These are phyloP conservation scores for Phaedon cochleariae DNA, from an alignment of 2,888 invertebrate species.

Conservation along the genomic window DNA sequence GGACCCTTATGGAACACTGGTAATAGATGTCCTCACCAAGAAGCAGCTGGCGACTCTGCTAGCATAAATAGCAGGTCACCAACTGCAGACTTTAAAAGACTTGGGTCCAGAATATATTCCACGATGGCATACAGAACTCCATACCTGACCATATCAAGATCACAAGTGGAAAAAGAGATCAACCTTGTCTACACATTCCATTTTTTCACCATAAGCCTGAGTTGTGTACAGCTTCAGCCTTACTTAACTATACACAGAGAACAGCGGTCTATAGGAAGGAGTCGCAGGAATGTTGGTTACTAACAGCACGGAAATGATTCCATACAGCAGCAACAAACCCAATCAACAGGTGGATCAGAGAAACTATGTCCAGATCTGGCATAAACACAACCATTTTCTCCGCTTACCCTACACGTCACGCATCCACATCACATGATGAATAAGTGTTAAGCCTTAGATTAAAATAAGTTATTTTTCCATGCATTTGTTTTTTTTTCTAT, in stretches of 20 bases:
- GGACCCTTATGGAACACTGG: too few species aligned
- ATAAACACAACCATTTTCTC: conserved; percentile 30
- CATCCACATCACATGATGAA: conserved; percentile 22
- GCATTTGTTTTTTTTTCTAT: too few species aligned
- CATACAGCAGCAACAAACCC: conserved; percentile 27
- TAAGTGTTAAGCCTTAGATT: too few species aligned
- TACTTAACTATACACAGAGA: conserved; percentile 26
- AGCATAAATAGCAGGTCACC: conserved; percentile 39
- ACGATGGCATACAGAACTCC: neutral
- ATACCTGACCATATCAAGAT: conserved; percentile 7
- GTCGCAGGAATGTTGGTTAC: conserved; percentile 9
- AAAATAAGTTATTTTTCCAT: too few species aligned
- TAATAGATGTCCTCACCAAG: too few species aligned
- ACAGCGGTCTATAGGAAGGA: neutral
- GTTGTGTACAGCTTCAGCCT: conserved; percentile 32
- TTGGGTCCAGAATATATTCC: conserved; percentile 16
- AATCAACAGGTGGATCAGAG: conserved; percentile 40
- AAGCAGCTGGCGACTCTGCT: conserved; percentile 39
- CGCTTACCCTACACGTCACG: conserved; percentile 26
- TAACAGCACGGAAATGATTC: conserved; percentile 27
- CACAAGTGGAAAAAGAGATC: neutral
- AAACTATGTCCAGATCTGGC: conserved; percentile 27
- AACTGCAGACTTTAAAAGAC: conserved; percentile 37
- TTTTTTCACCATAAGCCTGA: conserved; percentile 31
- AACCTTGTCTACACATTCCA: conserved; percentile 25